Percentiles rank a stretch among this genome's conserved stretches.
phyloP scores from a whole-genome alignment of 2,888 invertebrate species.

The Tinea semifulvella region DNA sequence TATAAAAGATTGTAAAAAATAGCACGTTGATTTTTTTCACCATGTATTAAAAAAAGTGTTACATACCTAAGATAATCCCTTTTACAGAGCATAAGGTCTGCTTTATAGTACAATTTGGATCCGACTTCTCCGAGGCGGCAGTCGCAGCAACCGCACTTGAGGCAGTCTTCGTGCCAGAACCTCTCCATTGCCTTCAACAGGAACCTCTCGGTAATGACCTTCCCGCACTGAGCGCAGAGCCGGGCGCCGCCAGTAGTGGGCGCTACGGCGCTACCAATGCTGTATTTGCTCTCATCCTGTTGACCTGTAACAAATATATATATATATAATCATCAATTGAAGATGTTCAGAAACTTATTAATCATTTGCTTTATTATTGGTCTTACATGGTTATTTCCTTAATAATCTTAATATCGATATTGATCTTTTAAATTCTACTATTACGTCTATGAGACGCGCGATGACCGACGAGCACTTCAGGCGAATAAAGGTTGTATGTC shows the following conservation, averaged over 20 bases:
- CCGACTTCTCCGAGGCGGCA: conserved; percentile 94
- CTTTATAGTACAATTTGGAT: conserved; percentile 89
- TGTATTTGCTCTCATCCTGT: conserved; percentile 56
- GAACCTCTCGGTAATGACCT: conserved; percentile 83
- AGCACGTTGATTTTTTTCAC: no score
- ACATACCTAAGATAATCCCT: conserved; percentile 88
- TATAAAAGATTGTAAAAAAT: no score
- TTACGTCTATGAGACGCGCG: no score
- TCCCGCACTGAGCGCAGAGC: conserved; percentile 87
- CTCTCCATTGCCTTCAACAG: conserved; percentile 87
- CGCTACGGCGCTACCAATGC: conserved; percentile 39
- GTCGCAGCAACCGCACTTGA: conserved; percentile 92
- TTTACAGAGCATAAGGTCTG: conserved; percentile 90
- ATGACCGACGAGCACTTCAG: no score
- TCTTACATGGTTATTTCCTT: no score
- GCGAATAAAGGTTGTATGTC: no score
- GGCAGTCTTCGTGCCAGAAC: conserved; percentile 94
- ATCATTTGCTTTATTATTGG: no score
- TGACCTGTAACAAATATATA: conserved; percentile 41
- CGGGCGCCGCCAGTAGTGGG: conserved; percentile 48
- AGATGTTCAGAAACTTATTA: no score
- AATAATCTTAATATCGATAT: no score
- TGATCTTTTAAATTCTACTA: no score
- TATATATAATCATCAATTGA: no score
- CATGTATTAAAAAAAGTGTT: no score